Evolutionary conservation across 2,888 invertebrate species (phyloP).

Genomic region (Scaptomyza caliginosa): DNA sequence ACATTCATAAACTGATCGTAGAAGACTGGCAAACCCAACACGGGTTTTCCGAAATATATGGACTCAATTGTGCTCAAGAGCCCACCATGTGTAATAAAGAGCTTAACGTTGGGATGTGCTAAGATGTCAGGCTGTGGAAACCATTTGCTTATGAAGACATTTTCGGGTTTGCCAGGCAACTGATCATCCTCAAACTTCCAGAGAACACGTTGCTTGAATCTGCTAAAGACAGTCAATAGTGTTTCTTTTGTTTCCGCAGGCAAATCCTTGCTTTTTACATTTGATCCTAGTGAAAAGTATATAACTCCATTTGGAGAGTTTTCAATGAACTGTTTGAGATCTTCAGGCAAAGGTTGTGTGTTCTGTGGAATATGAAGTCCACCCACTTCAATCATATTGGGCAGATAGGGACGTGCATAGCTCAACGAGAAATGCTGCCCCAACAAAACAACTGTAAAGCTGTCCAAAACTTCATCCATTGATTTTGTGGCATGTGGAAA

Average conservation of each 20-base stretch:
- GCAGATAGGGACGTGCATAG: constrained; percentile 76
- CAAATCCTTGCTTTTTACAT: constrained; percentile 74
- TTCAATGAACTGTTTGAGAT: constrained; percentile 82
- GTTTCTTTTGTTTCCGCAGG: constrained; percentile 58
- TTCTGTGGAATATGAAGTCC: constrained; percentile 79
- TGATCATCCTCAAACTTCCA: constrained; percentile 84
- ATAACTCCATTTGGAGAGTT: constrained; percentile 83
- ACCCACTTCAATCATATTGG: constrained; percentile 83
- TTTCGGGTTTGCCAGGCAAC: constrained; percentile 73
- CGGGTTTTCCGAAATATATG: constrained; percentile 83
- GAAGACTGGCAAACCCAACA: constrained; percentile 83
- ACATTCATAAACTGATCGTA: constrained; percentile 83
- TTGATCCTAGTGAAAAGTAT: constrained; percentile 84
- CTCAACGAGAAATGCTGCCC: constrained; percentile 80
- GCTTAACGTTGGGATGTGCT: constrained; percentile 84
- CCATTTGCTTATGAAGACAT: constrained; percentile 81
- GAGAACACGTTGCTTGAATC: constrained; percentile 74
- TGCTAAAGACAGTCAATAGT: constrained; percentile 52
- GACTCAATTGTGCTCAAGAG: constrained; percentile 85
- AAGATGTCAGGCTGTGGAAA: constrained; percentile 83
- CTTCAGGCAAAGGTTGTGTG: constrained; percentile 67
- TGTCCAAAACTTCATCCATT: constrained; percentile 62
- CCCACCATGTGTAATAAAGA: constrained; percentile 86
- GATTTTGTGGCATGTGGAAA: constrained; percentile 68
- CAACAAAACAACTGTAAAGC: constrained; percentile 77